Percentiles rank a stretch among this genome's conserved stretches.
Conservation (phyloP, 2,113 vertebrate species). For the Cochlearius cochlearius region DNA sequence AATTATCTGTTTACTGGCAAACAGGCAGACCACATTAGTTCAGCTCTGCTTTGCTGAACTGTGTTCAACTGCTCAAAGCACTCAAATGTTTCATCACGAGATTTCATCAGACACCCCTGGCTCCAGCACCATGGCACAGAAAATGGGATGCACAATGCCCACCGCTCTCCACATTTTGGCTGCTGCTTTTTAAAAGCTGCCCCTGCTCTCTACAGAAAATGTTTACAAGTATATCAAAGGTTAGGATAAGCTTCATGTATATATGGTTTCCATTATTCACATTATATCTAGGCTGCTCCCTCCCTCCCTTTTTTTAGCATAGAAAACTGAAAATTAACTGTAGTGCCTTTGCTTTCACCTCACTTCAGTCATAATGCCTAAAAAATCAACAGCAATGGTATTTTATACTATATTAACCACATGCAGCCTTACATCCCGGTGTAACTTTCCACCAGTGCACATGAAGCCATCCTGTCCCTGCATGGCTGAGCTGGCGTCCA, state of each 20-base stretch:
- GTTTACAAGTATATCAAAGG: neutral
- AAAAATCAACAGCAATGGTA: neutral
- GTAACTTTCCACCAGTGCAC: neutral
- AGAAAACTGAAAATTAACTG: neutral
- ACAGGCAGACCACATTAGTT: neutral
- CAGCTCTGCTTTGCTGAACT: slow-evolving; percentile 22
- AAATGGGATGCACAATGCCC: neutral
- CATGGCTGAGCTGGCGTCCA: neutral
- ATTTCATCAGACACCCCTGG: slow-evolving; percentile 13
- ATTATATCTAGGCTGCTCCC: neutral
- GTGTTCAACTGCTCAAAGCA: slow-evolving; percentile 19
- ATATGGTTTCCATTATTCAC: neutral
- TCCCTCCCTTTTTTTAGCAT: neutral
- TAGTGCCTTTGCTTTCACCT: neutral
- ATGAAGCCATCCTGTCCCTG: neutral
- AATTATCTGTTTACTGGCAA: neutral
- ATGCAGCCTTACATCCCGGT: neutral
- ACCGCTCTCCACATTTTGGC: neutral
- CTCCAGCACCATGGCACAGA: neutral
- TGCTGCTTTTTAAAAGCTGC: neutral
- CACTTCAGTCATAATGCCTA: neutral
- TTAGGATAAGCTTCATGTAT: neutral
- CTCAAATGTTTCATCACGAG: neutral
- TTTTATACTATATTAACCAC: neutral
- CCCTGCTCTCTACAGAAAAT: neutral